phyloP scores from a whole-genome alignment of 92 coral and sea anemone species.

The Zoanthus sansibaricus region DNA sequence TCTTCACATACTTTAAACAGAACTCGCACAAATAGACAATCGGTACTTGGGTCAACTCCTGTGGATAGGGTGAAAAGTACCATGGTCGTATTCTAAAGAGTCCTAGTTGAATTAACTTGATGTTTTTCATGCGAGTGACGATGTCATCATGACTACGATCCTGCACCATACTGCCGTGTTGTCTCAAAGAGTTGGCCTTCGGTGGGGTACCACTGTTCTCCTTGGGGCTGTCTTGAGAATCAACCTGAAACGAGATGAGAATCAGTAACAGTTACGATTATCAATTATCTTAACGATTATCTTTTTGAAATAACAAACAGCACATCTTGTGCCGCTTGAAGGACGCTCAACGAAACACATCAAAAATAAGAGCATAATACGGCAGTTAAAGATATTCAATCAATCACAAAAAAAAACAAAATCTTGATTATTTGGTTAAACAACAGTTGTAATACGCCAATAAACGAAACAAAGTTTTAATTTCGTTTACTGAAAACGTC shows the following conservation, averaged over 20 bases:
- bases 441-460: too few relatives aligned
- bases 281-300: too few relatives aligned
- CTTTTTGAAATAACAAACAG: too few relatives aligned
- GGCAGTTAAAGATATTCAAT: too few relatives aligned
- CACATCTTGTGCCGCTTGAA: too few relatives aligned
- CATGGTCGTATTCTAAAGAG: constrained; percentile 92
- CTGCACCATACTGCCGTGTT: constrained; percentile 96
- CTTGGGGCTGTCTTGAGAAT: constrained; percentile 93
- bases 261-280: too few relatives aligned
- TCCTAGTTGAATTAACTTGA: constrained; percentile 94
- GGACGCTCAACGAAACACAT: too few relatives aligned
- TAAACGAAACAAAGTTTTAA: too few relatives aligned
- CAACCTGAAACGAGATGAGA: constrained; percentile 61
- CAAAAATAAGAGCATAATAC: too few relatives aligned
- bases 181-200: constrained; percentile 80
- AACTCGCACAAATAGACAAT: constrained; percentile 95
- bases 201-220: constrained; percentile 82
- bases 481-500: too few relatives aligned
- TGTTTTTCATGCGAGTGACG: constrained; percentile 95
- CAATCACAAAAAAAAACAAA: too few relatives aligned
- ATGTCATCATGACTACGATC: constrained; percentile 99
- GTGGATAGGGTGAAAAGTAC: constrained; percentile 99
- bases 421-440: too few relatives aligned
- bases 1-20: constrained; percentile 94
- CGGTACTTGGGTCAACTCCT: constrained; percentile 86